Evolutionary conservation across 2,797 vertebrate genomes (phyloP), one percentile per base, ranked within the genome.

Genomic region (Thalassophryne amazonica): DNA sequence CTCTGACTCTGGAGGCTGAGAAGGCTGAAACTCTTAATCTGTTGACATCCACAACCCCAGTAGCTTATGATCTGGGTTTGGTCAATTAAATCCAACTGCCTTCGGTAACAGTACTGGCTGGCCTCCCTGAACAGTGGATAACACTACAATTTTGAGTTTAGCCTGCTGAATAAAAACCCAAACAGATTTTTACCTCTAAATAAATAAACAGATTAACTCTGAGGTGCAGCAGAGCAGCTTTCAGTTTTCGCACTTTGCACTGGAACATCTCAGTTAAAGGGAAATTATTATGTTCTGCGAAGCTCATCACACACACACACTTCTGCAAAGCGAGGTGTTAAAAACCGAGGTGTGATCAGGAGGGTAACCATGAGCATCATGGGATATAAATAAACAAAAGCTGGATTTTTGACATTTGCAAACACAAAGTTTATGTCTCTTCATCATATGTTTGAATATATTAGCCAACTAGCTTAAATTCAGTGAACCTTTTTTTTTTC

Each of bases 11-110:
- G 41, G 46, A 64, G 43, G 46, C 41, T 74, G 60, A 76, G 60
- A 74, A 35, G 33, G 64, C 46, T 75, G 33, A 73, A 78, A 76
- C 49, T 45, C 40, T 62, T 59, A 69, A 60, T 68, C 58, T 77
- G 73, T 28, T 7, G 9, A 68, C 27, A 54, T 32, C n/a, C 2
- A 42, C 27, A 60, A 69, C 11, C 47, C 31, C 24, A 1, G 3
- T 31, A 50, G 60, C 35, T 76, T 39, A 27, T 41, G 48, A 76
- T 62, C 25, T 55, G 23, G 20, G 37, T 60, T 64, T 36, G 37
- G 39, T 32, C 41, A 71, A 73, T 66, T 56, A 66, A 73, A 68
- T 35, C 45, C 62, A 73, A 64, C 68, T 76, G 69, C 20, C 51
- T 41, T 61, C 25, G 31, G 42, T n/a, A 18, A 56, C 35, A 22